phyloP scores from a whole-genome alignment of 2,888 invertebrate species.

The Napeogenes sylphis region DNA sequence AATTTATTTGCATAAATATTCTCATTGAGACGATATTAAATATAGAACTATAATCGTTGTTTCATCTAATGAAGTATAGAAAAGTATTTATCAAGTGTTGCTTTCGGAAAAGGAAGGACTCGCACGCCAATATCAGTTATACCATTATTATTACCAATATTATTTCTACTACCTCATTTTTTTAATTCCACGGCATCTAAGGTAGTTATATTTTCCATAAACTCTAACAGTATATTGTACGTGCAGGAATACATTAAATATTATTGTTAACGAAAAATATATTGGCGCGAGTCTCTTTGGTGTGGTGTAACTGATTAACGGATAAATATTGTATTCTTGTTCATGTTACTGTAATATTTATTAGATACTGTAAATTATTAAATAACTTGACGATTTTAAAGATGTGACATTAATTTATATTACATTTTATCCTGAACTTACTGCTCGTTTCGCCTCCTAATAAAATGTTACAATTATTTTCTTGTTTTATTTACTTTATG shows the following conservation, averaged over 20 bases:
- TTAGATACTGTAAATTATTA: conserved; percentile 66
- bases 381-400: conserved; percentile 71
- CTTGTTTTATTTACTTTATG: conserved; percentile 39
- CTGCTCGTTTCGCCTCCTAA: conserved; percentile 78
- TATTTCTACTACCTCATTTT: conserved; percentile 19
- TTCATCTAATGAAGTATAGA: conserved; percentile 20
- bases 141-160: too few relatives aligned
- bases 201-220: neutral
- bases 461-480: conserved; percentile 74
- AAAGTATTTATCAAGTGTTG: conserved; percentile 23
- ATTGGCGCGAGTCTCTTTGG: conserved; percentile 60
- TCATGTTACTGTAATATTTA: conserved; percentile 76
- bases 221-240: too few relatives aligned
- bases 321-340: conserved; percentile 54
- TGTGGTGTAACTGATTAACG: conserved; percentile 45
- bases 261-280: conserved; percentile 17
- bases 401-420: conserved; percentile 74
- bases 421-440: conserved; percentile 72
- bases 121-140: conserved; percentile 14
- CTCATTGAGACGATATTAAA: neutral
- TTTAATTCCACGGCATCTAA: neutral
- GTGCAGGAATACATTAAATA: too few relatives aligned
- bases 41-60: conserved; percentile 17
- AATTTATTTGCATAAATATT: conserved; percentile 1
- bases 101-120: conserved; percentile 19